Evolutionary conservation across 2,888 invertebrate species (phyloP), one percentile per base, ranked within the genome.

Genomic region (Spatulosminthurus flaviceps): DNA sequence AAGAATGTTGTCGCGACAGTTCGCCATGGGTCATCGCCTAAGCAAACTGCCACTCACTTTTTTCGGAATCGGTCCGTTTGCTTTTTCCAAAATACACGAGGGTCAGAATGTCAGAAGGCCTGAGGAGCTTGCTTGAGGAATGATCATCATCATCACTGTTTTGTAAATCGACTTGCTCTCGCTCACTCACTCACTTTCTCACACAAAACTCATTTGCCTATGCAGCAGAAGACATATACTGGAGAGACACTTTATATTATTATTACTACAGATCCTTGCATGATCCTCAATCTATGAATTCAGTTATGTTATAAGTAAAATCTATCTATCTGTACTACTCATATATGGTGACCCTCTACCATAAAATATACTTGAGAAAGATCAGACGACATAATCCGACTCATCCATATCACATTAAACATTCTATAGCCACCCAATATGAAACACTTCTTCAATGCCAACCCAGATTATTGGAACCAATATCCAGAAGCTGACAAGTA

Each of bases 1-100:
- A 80, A 78, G 72, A 83, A 84, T 82, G 82, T 85, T 83, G 85
- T 85, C 85, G 85, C 85, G 85, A 85, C 85, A 85, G 85, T 85
- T 84, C 84, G 82, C 84, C 81, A 85, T 83, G 85, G 85, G 85
- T 85, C 85, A 85, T 84, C 83, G 84, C 83, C 81, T 83, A 83
- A 85, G 84, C 84, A 85, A 85, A 85, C 84, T 84, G 84, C 83
- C 84, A 84, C 67, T 79, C 64, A 72, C 79, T 67, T 73, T 79
- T 73, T 75, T 67, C 75, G 74, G 71, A 78, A 78, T 80, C 78
- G 75, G 75, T 78, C 78, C 78, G 64, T 69, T 78, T 78, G 74
- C 80, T 78, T 71, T 73, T 73, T 73, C 66, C 69, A 74, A 73
- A 79, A 76, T 43, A 67, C 78, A 80, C 72, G 51, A 76, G 76